These are phyloP conservation scores for Leguminivora glycinivorella DNA, from an alignment of 1,140 invertebrate species.

Conservation along the genomic window DNA sequence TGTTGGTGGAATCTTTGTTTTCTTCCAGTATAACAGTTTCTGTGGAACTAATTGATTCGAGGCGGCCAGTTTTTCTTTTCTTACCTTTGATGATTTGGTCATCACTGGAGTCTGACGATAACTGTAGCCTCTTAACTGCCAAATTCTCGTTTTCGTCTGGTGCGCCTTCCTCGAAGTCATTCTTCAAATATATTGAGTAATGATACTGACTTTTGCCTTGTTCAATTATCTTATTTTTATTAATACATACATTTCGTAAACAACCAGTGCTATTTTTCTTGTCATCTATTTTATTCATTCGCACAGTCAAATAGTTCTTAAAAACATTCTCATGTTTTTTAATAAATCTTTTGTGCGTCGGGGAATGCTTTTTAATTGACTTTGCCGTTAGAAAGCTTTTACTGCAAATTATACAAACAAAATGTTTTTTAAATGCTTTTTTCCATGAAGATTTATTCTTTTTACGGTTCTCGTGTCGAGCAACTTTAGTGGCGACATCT, in stretches of 20 bases:
- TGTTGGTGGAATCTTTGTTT: neutral
- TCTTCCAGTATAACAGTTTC: neutral
- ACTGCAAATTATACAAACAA: neutral
- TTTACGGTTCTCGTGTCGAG: neutral
- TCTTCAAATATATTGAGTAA: neutral
- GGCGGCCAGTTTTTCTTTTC: slow-evolving; percentile 18
- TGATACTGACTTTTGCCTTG: neutral
- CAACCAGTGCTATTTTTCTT: slow-evolving; percentile 6
- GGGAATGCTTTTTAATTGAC: neutral
- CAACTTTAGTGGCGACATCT: neutral
- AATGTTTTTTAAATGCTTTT: neutral
- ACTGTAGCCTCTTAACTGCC: neutral
- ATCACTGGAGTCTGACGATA: neutral
- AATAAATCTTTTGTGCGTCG: neutral
- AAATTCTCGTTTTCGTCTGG: neutral
- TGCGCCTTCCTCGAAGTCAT: neutral
- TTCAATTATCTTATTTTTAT: slow-evolving; percentile 1
- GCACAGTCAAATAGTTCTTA: neutral
- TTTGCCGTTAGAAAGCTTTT: neutral
- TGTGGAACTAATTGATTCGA: neutral
- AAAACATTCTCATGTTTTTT: slow-evolving; percentile 12
- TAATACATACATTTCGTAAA: neutral
- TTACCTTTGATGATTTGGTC: slow-evolving; percentile 17
- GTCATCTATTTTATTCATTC: neutral
- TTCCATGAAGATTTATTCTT: neutral